Evolutionary conservation across 1,140 invertebrate species (phyloP).

Genomic region (Dreissena polymorpha): DNA sequence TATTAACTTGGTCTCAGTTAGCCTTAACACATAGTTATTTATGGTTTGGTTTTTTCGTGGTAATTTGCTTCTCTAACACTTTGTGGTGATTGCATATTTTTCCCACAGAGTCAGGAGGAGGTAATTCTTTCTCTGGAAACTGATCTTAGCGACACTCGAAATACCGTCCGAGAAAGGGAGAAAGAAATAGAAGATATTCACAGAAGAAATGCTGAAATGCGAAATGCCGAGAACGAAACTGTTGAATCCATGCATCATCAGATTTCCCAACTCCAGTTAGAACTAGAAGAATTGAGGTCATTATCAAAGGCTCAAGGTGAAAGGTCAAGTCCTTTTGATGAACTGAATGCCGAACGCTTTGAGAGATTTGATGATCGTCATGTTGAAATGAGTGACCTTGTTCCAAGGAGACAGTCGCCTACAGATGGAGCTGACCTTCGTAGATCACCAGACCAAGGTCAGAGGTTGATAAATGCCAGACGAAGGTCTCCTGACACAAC

Average conservation of each 20-base stretch:
- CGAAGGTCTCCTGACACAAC: slow-evolving; percentile 3
- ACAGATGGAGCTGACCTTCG: not conserved
- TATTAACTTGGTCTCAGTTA: no score
- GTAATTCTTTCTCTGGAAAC: slow-evolving; percentile 37
- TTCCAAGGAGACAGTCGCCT: not conserved
- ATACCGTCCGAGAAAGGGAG: slow-evolving; percentile 18
- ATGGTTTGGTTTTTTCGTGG: no score
- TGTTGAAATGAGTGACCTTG: not conserved
- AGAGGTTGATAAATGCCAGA: no score
- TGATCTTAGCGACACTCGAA: slow-evolving; percentile 17
- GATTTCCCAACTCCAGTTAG: slow-evolving; percentile 29
- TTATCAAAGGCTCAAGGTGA: slow-evolving; percentile 6
- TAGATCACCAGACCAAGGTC: not conserved
- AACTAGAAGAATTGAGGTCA: slow-evolving; percentile 26
- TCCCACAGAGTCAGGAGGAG: slow-evolving; percentile 35
- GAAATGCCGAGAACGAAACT: slow-evolving; percentile 29
- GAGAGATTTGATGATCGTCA: slow-evolving; percentile 6
- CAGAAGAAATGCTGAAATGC: slow-evolving; percentile 24
- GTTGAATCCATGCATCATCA: slow-evolving; percentile 31
- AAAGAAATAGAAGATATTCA: slow-evolving; percentile 30
- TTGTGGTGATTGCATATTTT: no score
- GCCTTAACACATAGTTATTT: no score
- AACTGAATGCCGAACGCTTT: not conserved
- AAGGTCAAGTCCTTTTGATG: not conserved
- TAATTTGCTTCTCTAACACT: no score